Evolutionary conservation across 2,797 vertebrate species (phyloP).

Genomic region (Takifugu ocellatus): DNA sequence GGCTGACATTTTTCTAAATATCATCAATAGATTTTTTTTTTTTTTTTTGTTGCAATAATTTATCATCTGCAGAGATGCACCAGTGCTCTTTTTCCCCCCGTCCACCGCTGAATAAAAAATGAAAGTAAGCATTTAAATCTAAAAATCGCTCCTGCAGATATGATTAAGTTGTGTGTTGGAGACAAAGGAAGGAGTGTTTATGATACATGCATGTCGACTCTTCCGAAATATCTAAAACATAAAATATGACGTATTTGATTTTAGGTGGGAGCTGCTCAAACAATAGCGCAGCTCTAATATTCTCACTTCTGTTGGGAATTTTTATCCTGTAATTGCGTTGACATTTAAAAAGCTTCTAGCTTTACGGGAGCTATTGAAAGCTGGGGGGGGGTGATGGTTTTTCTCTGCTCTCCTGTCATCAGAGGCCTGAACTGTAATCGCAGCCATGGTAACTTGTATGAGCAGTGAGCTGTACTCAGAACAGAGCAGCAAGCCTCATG

Average conservation of each 20-base stretch:
- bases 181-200: background rate
- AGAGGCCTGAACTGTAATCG: slow-evolving; percentile 34
- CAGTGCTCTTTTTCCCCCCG: slow-evolving; percentile 7
- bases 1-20: slow-evolving; percentile 62
- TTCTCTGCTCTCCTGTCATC: slow-evolving; percentile 30
- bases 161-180: background rate
- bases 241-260: slow-evolving; percentile 10
- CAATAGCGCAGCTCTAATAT: slow-evolving; percentile 33
- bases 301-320: slow-evolving; percentile 45
- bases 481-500: slow-evolving; percentile 50
- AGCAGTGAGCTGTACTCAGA: slow-evolving; percentile 67
- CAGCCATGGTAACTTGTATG: slow-evolving; percentile 51
- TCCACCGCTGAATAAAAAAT: slow-evolving; percentile 4
- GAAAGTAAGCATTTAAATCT: slow-evolving; percentile 11
- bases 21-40: slow-evolving; percentile 52
- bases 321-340: slow-evolving; percentile 56
- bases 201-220: too few relatives aligned
- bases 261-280: slow-evolving; percentile 14
- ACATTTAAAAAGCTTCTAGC: slow-evolving; percentile 59
- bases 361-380: slow-evolving; percentile 50
- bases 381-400: slow-evolving; percentile 63
- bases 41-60: slow-evolving; percentile 47
- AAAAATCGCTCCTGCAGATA: background rate
- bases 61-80: slow-evolving; percentile 29
- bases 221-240: background rate